Evolutionary conservation across 2,797 vertebrate species (phyloP).

Genomic region (Melanotaenia maccullochi): DNA sequence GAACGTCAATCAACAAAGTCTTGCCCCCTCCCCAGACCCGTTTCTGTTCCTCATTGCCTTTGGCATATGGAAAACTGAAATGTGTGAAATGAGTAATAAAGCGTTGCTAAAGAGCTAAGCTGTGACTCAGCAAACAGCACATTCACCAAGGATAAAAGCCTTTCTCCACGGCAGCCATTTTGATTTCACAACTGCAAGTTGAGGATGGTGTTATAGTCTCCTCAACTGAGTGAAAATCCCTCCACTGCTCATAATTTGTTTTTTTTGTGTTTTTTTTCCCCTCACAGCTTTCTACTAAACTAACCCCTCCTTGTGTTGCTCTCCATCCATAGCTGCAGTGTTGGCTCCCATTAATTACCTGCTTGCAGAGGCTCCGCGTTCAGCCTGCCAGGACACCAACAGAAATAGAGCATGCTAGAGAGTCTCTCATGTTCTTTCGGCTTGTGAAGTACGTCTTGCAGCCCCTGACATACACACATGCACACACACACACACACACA

Average conservation of each 20-base stretch:
- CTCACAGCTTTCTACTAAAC: conserved; percentile 19
- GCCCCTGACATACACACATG: conserved; percentile 18
- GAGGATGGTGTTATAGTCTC: conserved; percentile 39
- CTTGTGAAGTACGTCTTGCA: conserved; percentile 48
- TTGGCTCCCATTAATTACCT: conserved; percentile 74
- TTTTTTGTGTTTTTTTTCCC: not conserved
- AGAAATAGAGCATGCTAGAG: conserved; percentile 39
- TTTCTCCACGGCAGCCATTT: conserved; percentile 76
- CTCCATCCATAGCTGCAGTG: conserved; percentile 43
- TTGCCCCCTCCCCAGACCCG: not conserved
- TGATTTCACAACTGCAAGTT: conserved; percentile 73
- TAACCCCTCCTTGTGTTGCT: conserved; percentile 32
- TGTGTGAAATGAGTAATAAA: conserved; percentile 76
- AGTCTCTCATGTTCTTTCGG: conserved; percentile 42
- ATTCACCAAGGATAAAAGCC: conserved; percentile 71
- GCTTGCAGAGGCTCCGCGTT: conserved; percentile 58
- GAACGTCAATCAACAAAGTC: conserved; percentile 48
- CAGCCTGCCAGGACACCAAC: conserved; percentile 57
- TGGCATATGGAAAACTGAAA: conserved; percentile 62
- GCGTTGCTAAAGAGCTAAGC: conserved; percentile 73
- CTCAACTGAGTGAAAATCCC: conserved; percentile 40
- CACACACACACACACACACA: not conserved
- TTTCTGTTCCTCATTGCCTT: conserved; percentile 47
- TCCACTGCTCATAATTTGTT: conserved; percentile 16
- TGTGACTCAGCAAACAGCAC: conserved; percentile 74